phyloP scores from a whole-genome alignment of 2,888 invertebrate species.

The Heterodera filipjevi region DNA sequence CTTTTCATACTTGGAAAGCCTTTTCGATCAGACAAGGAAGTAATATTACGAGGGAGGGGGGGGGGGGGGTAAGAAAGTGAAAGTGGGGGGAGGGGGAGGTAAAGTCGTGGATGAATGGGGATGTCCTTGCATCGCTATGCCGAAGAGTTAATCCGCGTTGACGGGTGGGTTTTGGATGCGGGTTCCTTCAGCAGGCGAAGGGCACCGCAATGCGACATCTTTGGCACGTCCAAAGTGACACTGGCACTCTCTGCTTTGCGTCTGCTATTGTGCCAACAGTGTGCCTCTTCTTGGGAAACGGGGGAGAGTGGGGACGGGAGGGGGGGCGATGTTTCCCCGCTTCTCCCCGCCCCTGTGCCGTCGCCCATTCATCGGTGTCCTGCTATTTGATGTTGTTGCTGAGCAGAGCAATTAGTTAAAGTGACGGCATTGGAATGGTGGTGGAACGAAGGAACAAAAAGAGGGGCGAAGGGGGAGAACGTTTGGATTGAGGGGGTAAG shows the following conservation, averaged over 20 bases:
- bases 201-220: not conserved
- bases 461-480: slow-evolving; percentile 5
- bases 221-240: not conserved
- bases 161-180: not conserved
- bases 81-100: not conserved
- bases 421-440: not conserved
- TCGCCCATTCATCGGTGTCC: slow-evolving; percentile 4
- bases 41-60: too few species aligned
- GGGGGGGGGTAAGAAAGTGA: not conserved
- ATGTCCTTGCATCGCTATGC: not conserved
- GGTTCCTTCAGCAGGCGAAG: not conserved
- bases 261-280: not conserved
- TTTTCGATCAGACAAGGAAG: too few species aligned
- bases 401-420: slow-evolving; percentile 21
- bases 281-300: not conserved
- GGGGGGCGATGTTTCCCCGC: too few species aligned
- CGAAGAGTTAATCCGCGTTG: slow-evolving; percentile 25
- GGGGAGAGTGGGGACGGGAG: not conserved
- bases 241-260: not conserved
- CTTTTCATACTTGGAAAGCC: too few species aligned
- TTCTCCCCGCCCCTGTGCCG: too few species aligned
- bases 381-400: too few species aligned
- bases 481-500: too few species aligned
- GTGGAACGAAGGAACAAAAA: not conserved
- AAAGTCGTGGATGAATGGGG: not conserved